Evolutionary conservation across 2,797 vertebrate species (phyloP), one percentile per base, ranked within the genome.

Genomic region (Loris lydekkerianus): DNA sequence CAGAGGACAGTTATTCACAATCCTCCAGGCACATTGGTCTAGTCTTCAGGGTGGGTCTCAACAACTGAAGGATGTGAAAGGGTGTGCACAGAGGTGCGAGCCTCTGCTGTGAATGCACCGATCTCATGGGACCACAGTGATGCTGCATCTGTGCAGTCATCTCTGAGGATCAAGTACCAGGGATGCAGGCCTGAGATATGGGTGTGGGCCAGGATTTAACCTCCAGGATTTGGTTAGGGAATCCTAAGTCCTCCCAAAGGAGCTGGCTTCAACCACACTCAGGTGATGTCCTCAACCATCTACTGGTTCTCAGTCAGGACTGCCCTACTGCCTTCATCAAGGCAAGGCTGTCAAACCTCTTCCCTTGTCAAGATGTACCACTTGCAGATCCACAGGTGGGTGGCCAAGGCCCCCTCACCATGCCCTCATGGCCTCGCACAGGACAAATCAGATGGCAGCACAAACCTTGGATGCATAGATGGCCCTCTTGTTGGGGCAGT

Each of bases 391-490:
- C 15, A n/a, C 20, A 1, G 10, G 37, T 1, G 0, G 3, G 21
- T 61, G 17, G 2, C 11, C n/a, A 13, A 67, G 86, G 40, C 31
- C 17, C 31, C 31, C 15, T 56, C 31, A 13, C 31, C 6, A 7
- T 25, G 49, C 37, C 10, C 0, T 31, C 7, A 1, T 3, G 61
- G 7, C 73, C 69, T 76, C 34, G 31, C 37, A 53, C 23, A 2
- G 34, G 11, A 18, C 21, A 60, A 34, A 27, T 80, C 40, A n/a
- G 60, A 29, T 56, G 27, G 34, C 40, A n/a, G n/a, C 53, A 2
- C 49, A 78, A 65, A 34, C 99, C 99, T 99, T 99, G 93, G 99
- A 99, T 7, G 99, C 99, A 70, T 99, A 99, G 97, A 99, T 99
- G 7, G 99, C 99, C 97, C 99, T 99, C 58, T 98, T 98, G 10